Evolutionary conservation across 2,888 invertebrate genomes (phyloP), one percentile per base, ranked within the genome.

Genomic region (Fabriciana adippe): DNA sequence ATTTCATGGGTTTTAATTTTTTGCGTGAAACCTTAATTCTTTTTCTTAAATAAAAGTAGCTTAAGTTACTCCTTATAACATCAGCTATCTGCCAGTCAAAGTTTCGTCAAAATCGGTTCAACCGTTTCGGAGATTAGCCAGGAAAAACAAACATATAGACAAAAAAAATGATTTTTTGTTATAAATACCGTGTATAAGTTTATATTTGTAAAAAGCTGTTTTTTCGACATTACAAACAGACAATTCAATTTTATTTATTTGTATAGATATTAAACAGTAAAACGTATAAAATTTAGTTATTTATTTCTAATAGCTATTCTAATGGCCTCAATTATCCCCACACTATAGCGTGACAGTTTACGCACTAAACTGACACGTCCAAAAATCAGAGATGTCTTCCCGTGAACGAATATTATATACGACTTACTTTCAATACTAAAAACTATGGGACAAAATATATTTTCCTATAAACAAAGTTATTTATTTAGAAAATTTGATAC

Each of bases 331-430:
- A 73, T 59, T 72, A 75, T 79, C 81, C 83, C 78, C 77, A 64
- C 64, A 73, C 77, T 82, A 81, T 84, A 84, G 82, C 85, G 84
- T 87, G 88, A 87, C 87, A 84, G 84, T 79, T 77, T 77, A 79
- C 83, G 78, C 82, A 79, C 85, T 78, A 84, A 85, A 88, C 86
- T 89, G 89, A 87, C 90, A 86, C 85, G 85, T 87, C 88, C 88
- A 81, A 90, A 61, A 91, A 91, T 90, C 90, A 85, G 84, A 80
- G 86, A 86, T 86, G 84, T 85, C 86, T 86, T 81, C 78, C 74
- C 56, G 51, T 64, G 47, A 56, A 15, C 15, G 18, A 11, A 35
- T 55, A n/a, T 59, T 16, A 5, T 31, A 48, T 16, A 15, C 59
- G 13, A n/a, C n/a, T 26, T 59, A 48, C 48, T 59, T 16, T 59